A percentile compares a stretch with the other conserved stretches of the same genome.
Conservation (phyloP, 2,113 vertebrate genomes). For the Onychostruthus taczanowskii region DNA sequence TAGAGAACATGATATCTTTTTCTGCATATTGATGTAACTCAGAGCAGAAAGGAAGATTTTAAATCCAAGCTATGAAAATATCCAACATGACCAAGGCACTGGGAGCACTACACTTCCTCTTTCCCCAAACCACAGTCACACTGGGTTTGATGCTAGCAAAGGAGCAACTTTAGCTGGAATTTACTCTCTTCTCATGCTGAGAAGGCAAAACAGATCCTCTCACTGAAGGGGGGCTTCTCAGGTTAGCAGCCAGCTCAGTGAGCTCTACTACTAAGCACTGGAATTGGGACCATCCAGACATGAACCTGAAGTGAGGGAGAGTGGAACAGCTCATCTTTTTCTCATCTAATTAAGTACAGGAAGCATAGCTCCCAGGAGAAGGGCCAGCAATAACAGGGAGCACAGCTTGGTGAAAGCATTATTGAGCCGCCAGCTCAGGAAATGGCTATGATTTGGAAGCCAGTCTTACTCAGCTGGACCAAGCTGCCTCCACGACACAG, state of each 20-base stretch:
- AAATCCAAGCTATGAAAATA: neutral
- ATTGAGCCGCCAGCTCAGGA: conserved; percentile 23
- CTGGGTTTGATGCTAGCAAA: neutral
- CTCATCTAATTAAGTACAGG: conserved; percentile 5
- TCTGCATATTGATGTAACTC: neutral
- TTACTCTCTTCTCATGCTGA: neutral
- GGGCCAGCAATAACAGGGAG: conserved; percentile 42
- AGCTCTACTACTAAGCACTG: neutral
- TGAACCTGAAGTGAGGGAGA: neutral
- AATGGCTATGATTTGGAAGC: neutral
- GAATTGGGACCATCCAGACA: neutral
- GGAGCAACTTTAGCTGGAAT: neutral
- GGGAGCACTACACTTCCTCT: neutral
- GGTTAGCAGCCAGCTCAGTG: neutral
- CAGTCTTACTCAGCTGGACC: neutral
- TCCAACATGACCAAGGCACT: neutral
- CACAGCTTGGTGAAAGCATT: conserved; percentile 45
- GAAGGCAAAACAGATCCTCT: neutral
- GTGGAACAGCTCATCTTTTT: neutral
- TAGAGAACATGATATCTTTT: neutral
- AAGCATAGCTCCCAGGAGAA: conserved; percentile 19
- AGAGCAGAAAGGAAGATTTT: neutral
- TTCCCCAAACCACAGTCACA: neutral
- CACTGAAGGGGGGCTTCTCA: neutral
- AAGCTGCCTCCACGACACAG: neutral